Evolutionary conservation across 2,888 invertebrate genomes (phyloP), one percentile per base, ranked within the genome.

Genomic region (Euzophera pinguis): DNA sequence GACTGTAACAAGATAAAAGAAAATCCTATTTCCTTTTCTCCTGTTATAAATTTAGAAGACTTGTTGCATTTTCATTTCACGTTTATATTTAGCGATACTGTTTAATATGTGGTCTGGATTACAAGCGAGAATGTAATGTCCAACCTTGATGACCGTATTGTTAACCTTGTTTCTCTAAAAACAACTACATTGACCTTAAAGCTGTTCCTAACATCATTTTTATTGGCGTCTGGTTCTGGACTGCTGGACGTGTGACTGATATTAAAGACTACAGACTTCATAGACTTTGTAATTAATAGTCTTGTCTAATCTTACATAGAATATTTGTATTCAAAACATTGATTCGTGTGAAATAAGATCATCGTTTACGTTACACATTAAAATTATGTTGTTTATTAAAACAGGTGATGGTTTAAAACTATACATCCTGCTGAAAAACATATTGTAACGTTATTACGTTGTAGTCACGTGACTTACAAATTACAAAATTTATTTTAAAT

Each of bases 71-170:
- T 32, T 9, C 29, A 45, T 45, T 32, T 14, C 14, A 32, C 10
- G 53, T 63, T 62, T 65, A 71, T 71, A 71, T 70, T 73, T 61
- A 67, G 58, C 54, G 53, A 12, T 58, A 55, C 64, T 69, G 67
- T 67, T 61, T 58, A 64, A 60, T 63, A 66, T 57, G 53, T 58
- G 60, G 72, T 74, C 73, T 73, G 71, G 72, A 82, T 77, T 77
- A 69, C 69, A 65, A 64, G 45, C 45, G 45, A 67, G 61, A 78
- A 82, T 82, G 82, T 82, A 22, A 22, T 22, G 82, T 77, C 63
- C 67, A 76, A 84, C 85, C 84, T 86, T 84, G 83, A 82, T 87
- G 87, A 84, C 88, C 85, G 70, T 81, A 81, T 78, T 81, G 80
- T 81, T 81, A 83, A 84, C 89, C 89, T 88, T 83, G 88, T 70